Evolutionary conservation across 2,113 vertebrate species (phyloP), one percentile per base, ranked within the genome.

Genomic region (Accipiter cooperii): DNA sequence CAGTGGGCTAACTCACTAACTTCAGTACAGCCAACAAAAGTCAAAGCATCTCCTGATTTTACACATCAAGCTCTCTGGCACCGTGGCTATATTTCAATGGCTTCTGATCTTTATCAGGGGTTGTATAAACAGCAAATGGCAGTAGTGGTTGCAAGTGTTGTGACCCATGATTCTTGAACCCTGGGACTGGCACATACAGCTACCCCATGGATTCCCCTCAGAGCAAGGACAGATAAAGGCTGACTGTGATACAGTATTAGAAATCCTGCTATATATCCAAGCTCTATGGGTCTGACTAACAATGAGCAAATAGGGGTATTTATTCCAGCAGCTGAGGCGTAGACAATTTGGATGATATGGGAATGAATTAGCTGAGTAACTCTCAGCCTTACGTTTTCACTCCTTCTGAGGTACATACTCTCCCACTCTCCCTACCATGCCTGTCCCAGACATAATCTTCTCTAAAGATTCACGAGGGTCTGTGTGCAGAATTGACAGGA

Each of bases 371-470:
- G 60, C 71, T 78, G 83, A 93, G 47, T 87, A 95, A 96, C 83
- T 91, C 87, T 93, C 89, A 89, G 74, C 61, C 57, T 68, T 68
- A 49, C 24, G 0, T 93, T 93, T 93, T 87, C 71, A 36, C 34
- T 87, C 42, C 31, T 88, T 74, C 61, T 87, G 60, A 91, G 33
- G 55, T 63, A 60, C 36, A 28, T 44, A 69, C 21, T 84, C 92
- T 96, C 87, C 93, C 38, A 68, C 68, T 84, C 40, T 60, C n/a
- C 76, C 89, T 96, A 76, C 71, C 86, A 92, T 49, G 86, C 66
- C 79, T 90, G 60, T 73, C 89, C 87, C 89, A 97, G 89, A 96
- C 46, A 80, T 97, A 97, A 98, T 93, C 58, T 97, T 98, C 89
- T 96, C 71, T 40, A 69, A 94, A 91, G 97, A 82, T 87, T 96